Evolutionary conservation across 2,888 invertebrate genomes (phyloP), one percentile per base, ranked within the genome.

Genomic region (Hydropsyche betteni): DNA sequence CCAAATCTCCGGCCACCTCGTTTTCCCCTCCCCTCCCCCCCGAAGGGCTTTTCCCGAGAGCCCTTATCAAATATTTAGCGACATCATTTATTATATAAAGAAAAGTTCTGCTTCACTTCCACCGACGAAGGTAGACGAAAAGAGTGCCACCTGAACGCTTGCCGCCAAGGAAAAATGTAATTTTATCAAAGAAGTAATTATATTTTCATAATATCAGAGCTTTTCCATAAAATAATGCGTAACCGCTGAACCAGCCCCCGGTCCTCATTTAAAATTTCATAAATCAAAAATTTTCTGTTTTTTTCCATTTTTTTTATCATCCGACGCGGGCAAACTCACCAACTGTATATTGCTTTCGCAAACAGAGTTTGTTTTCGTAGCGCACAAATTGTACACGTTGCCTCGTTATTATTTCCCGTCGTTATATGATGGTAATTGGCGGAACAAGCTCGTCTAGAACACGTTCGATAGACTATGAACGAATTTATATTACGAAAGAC

Each of bases 1-100:
- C 69, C 24, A 51, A 69, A 69, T 70, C 52, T 70, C 53, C 70
- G 44, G 51, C 70, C 70, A 53, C 53, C 53, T 70, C 53, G 24
- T 53, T 53, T 70, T 53, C 64, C 33, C 44, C 70, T 33, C 34
- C 24, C 33, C 53, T 53, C 64, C 33, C 44, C 70, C 52, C 34
- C 24, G 10, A 36, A 52, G 24, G 53, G 34, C 70, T 70, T 53
- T 69, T 53, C 53, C 70, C n/a, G 70, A 70, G 36, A 70, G 70
- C 53, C 53, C 70, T 70, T 70, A 70, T 70, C 70, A 70, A 70
- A 70, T 70, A 70, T 70, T 70, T 70, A 70, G 70, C 70, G 52
- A 70, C 70, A 70, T 70, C 70, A 53, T 70, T 70, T 70, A 70
- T 70, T 70, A 70, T 52, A 70, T 70, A 70, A 53, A 70, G 53